These are phyloP conservation scores for Bujurquina vittata DNA, from an alignment of 2,113 vertebrate genomes.

Conservation along the genomic window DNA sequence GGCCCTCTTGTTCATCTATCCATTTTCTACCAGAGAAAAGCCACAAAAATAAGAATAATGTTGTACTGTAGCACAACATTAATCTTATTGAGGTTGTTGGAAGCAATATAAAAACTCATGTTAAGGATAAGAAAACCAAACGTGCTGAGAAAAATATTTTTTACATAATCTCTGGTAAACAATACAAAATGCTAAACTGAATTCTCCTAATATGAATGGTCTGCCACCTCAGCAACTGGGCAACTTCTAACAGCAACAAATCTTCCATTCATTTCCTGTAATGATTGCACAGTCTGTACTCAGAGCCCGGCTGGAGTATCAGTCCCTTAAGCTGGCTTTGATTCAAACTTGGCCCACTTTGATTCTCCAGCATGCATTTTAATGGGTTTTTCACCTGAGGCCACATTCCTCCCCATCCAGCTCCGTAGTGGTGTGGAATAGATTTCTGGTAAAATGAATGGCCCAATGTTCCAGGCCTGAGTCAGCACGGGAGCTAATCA, in stretches of 20 bases:
- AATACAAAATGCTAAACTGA: not conserved
- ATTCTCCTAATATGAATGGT: not conserved
- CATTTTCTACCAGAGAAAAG: not conserved
- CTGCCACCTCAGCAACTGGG: conserved; percentile 9
- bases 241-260: not conserved
- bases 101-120: not conserved
- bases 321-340: conserved; percentile 22
- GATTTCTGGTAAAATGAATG: conserved; percentile 42
- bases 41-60: too few species aligned
- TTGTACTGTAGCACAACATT: not conserved
- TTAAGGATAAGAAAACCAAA: not conserved
- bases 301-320: conserved; percentile 22
- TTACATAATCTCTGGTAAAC: not conserved
- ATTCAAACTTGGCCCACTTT: conserved; percentile 35
- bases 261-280: conserved; percentile 24
- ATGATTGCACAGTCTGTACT: conserved; percentile 30
- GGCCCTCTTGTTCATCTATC: not conserved
- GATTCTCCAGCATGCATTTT: conserved; percentile 37
- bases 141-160: not conserved
- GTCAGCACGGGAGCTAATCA: conserved; percentile 51
- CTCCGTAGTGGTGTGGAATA: not conserved
- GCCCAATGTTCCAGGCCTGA: conserved; percentile 20
- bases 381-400: conserved; percentile 51
- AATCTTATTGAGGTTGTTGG: not conserved
- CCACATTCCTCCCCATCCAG: not conserved